Conservation (phyloP, 2,113 vertebrate species). For the Centropristis striata region DNA sequence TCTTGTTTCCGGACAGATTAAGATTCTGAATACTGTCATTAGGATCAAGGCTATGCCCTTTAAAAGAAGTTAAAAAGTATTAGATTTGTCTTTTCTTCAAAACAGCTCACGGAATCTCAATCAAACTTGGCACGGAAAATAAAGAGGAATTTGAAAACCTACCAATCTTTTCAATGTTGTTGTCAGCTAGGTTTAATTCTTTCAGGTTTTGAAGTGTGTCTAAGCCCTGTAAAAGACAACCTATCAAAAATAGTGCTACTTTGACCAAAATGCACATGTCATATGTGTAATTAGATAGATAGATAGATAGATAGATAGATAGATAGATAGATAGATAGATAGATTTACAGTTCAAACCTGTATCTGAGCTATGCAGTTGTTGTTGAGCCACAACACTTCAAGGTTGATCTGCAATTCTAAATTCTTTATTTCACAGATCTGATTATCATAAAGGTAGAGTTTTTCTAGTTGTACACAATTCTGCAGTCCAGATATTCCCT, state of each 20-base stretch:
- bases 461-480: conserved; percentile 86
- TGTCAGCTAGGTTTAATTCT: conserved; percentile 90
- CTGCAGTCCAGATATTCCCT: conserved; percentile 87
- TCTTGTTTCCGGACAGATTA: conserved; percentile 93
- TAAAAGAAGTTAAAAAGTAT: conserved; percentile 48
- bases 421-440: conserved; percentile 86
- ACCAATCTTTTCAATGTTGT: conserved; percentile 87
- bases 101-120: conserved; percentile 32
- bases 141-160: conserved; percentile 57
- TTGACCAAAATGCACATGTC: background rate
- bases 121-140: conserved; percentile 21
- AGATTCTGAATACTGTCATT: conserved; percentile 88
- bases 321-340: background rate
- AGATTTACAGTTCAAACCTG: conserved; percentile 73
- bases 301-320: background rate
- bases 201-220: conserved; percentile 84
- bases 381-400: conserved; percentile 88
- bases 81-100: conserved; percentile 8
- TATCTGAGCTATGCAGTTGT: conserved; percentile 86
- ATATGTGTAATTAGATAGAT: background rate
- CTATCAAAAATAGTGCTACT: background rate
- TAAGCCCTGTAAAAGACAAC: conserved; percentile 83
- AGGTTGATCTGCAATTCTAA: conserved; percentile 82
- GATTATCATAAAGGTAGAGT: conserved; percentile 88
- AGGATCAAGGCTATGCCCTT: conserved; percentile 88